Conservation (phyloP, 2,888 invertebrate species). For the Netelia melanura region DNA sequence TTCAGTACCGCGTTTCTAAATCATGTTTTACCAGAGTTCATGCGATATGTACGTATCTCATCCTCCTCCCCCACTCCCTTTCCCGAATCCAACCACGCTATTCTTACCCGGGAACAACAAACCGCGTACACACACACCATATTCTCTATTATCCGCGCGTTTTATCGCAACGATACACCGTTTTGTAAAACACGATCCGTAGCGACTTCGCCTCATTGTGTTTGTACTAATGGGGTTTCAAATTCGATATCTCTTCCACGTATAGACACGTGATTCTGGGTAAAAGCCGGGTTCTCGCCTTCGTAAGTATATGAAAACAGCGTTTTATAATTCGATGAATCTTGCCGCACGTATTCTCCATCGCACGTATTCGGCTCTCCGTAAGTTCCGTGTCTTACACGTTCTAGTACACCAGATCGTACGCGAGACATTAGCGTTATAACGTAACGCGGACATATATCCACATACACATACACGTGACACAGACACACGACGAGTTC, state of each 20-base stretch:
- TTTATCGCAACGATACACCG: constrained; percentile 45
- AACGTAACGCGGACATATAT: neutral
- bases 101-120: constrained; percentile 15
- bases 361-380: constrained; percentile 56
- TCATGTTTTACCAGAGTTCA: constrained; percentile 69
- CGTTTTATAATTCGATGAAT: constrained; percentile 63
- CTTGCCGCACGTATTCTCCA: constrained; percentile 17
- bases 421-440: constrained; percentile 17
- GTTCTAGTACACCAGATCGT: constrained; percentile 24
- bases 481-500: neutral
- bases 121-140: constrained; percentile 32
- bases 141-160: constrained; percentile 26
- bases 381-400: constrained; percentile 55
- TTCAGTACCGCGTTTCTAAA: constrained; percentile 74
- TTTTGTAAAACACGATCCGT: constrained; percentile 70
- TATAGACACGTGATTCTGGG: constrained; percentile 22
- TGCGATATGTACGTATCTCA: constrained; percentile 35
- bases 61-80: constrained; percentile 1
- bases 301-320: constrained; percentile 32
- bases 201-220: constrained; percentile 78
- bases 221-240: constrained; percentile 77
- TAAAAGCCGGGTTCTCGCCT: neutral
- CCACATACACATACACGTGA: constrained; percentile 10
- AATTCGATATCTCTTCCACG: constrained; percentile 44
- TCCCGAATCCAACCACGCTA: too few relatives aligned